Conservation (phyloP, 2,113 vertebrate genomes). For the Delphinapterus leucas region DNA sequence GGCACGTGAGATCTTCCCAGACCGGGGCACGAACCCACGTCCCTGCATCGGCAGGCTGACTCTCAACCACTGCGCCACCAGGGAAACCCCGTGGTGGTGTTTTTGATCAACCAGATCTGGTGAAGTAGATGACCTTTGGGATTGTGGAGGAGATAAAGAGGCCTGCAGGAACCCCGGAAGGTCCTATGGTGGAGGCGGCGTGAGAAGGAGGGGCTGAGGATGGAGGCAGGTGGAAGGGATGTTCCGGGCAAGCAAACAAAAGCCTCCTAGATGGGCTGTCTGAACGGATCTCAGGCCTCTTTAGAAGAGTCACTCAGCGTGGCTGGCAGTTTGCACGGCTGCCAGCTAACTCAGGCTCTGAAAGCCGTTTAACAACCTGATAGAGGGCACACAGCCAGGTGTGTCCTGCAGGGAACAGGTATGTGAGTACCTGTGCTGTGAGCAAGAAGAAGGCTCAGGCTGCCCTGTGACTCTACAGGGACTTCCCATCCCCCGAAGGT, state of each 20-base stretch:
- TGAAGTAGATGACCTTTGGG: background rate
- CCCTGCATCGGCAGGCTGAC: too few relatives aligned
- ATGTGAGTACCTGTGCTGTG: background rate
- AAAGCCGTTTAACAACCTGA: background rate
- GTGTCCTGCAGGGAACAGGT: too few relatives aligned
- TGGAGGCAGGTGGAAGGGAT: background rate
- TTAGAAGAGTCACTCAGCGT: too few relatives aligned
- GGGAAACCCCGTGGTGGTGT: too few relatives aligned
- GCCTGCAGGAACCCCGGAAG: accelerated
- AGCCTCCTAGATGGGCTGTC: background rate
- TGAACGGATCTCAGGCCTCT: background rate
- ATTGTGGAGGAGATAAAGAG: background rate
- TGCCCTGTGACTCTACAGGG: background rate
- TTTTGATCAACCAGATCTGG: background rate
- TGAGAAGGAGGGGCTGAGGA: background rate
- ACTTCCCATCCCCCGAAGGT: background rate
- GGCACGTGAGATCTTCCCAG: too few relatives aligned
- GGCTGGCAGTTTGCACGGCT: background rate
- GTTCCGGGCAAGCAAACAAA: background rate
- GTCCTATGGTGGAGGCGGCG: accelerated
- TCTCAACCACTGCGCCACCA: too few relatives aligned
- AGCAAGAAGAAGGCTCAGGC: background rate
- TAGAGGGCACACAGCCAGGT: background rate
- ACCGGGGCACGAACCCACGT: too few relatives aligned
- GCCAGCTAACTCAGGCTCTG: background rate